Base-by-base conservation (phyloP, 2,888 invertebrate genomes). In the Temnothorax unifasciatus region DNA sequence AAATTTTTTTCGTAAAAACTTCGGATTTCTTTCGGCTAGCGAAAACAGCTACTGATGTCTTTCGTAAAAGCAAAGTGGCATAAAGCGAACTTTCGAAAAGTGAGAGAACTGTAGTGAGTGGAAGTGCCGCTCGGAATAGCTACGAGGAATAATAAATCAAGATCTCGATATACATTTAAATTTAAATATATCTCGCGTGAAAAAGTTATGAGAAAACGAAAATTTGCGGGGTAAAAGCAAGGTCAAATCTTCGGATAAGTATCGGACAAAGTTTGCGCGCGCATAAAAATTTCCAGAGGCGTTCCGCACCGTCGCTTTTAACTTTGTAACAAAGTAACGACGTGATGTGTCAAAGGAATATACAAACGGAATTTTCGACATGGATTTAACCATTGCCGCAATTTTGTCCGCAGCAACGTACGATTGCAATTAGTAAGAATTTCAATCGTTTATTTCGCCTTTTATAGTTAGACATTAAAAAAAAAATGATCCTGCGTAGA, bases 181-280 rank as follows among this genome's bases (percentile, higher is more conserved):
- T 61, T 47, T 75, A 75, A 75, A 75, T 61, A 74, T 61, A 75
- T 61, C 44, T 25, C 41, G 38, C 21, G 54, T 21, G 21, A 73
- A 54, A 41, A 57, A 18, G 71, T 38, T 54, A 21, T 21, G 25
- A 21, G 21, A 54, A 73, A 61, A 61, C 21, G 21, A 61, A 75
- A 61, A 75, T 75, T 61, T 29, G 44, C n/a, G 15, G 13, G 9
- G n/a, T 73, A 44, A 44, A 41, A 59, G 38, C 38, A 21, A 74
- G 59, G n/a, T n/a, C 47, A 61, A 61, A 44, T 75, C 61, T 34
- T 47, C n/a, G 8, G 4, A n/a, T 15, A 75, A 75, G 38, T 61
- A 75, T 75, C 15, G 61, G 47, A 4, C 47, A 29, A 61, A 61
- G n/a, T 61, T 75, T 61, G 44, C n/a, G 38, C 21, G n/a, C 18